These are phyloP conservation scores for Loris lydekkerianus DNA, from an alignment of 2,797 vertebrate genomes.

Conservation along the genomic window DNA sequence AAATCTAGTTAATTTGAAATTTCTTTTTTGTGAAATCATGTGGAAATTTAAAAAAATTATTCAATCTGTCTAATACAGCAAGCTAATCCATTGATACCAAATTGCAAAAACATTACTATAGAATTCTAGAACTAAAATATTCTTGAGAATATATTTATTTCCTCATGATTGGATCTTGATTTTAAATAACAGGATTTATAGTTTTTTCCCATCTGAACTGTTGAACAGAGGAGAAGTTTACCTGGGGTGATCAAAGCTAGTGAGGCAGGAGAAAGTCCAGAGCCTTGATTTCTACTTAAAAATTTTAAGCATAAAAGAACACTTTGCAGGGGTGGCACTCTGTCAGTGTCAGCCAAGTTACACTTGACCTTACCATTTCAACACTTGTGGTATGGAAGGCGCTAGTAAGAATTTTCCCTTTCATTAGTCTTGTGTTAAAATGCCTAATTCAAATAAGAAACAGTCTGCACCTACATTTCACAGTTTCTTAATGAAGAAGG, in stretches of 20 bases:
- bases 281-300: background rate
- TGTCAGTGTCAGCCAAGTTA: too few species aligned
- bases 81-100: background rate
- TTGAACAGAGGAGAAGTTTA: background rate
- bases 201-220: background rate
- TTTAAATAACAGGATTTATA: constrained; percentile 17
- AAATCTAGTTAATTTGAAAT: constrained; percentile 51
- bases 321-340: background rate
- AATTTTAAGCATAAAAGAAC: background rate
- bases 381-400: background rate
- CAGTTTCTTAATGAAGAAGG: constrained; percentile 34
- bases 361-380: background rate
- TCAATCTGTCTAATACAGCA: background rate
- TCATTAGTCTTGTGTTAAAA: constrained; percentile 34
- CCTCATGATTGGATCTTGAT: background rate
- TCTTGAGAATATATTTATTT: constrained; percentile 24
- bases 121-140: constrained; percentile 34
- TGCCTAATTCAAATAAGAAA: constrained; percentile 31
- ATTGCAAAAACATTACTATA: background rate
- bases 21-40: constrained; percentile 42
- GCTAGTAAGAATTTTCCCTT: background rate
- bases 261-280: background rate
- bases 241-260: background rate
- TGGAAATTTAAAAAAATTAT: background rate
- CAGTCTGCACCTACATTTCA: background rate